phyloP scores from a whole-genome alignment of 2,888 invertebrate species.

The Incurvaria masculella region DNA sequence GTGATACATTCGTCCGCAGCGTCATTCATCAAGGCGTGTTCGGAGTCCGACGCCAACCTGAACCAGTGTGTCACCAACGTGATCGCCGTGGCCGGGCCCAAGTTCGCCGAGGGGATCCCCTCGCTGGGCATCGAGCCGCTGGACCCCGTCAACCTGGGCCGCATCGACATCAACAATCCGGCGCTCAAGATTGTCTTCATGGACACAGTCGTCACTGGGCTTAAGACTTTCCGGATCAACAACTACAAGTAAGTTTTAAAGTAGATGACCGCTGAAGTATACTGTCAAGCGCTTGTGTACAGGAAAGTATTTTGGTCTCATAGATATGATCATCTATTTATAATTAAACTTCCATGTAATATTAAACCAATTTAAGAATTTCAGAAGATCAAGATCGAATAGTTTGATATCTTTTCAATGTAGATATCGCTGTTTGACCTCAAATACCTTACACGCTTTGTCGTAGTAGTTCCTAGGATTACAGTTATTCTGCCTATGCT shows the following conservation, averaged over 20 bases:
- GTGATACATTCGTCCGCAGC: constrained; percentile 30
- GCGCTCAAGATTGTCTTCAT: constrained; percentile 41
- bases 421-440: too few relatives aligned
- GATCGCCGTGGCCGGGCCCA: constrained; percentile 27
- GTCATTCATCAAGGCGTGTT: constrained; percentile 44
- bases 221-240: constrained; percentile 36
- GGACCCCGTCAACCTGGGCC: constrained; percentile 47
- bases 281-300: too few relatives aligned
- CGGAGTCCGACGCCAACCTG: constrained; percentile 38
- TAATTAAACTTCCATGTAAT: too few relatives aligned
- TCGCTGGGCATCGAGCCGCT: constrained; percentile 44
- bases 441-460: too few relatives aligned
- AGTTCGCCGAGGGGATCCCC: constrained; percentile 44
- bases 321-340: too few relatives aligned
- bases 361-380: too few relatives aligned
- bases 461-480: too few relatives aligned
- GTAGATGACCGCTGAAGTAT: constrained; percentile 1
- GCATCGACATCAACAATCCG: constrained; percentile 39
- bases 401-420: too few relatives aligned
- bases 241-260: constrained; percentile 34
- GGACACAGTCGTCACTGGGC: constrained; percentile 44
- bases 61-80: constrained; percentile 36
- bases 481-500: too few relatives aligned
- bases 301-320: too few relatives aligned
- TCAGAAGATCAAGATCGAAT: too few relatives aligned